phyloP scores from a whole-genome alignment of 2,797 vertebrate genomes.

The Anguilla megastoma region DNA sequence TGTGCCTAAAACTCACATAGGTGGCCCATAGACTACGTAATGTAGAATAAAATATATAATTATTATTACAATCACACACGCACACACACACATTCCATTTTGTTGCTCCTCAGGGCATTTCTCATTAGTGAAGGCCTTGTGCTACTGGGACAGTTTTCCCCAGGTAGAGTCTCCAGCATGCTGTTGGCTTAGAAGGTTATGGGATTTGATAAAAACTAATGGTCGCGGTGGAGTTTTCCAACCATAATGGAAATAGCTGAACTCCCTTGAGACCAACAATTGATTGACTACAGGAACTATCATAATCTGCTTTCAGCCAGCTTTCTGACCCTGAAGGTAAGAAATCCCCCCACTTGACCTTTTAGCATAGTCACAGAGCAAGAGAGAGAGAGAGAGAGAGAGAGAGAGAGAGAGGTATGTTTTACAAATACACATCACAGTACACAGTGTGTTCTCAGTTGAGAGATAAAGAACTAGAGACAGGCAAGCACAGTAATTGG shows the following conservation, averaged over 20 bases:
- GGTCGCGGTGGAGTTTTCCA: slow-evolving; percentile 48
- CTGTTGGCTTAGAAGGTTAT: slow-evolving; percentile 57
- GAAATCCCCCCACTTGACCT: slow-evolving; percentile 54
- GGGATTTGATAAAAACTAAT: slow-evolving; percentile 58
- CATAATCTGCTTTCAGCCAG: slow-evolving; percentile 65
- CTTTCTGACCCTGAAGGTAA: slow-evolving; percentile 55
- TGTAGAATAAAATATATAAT: not conserved
- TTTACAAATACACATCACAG: not conserved
- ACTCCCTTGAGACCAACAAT: slow-evolving; percentile 64
- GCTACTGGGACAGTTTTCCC: not conserved
- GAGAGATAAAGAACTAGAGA: not conserved
- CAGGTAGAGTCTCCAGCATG: not conserved
- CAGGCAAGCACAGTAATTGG: not conserved
- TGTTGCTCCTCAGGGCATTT: not conserved
- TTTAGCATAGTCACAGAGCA: not conserved
- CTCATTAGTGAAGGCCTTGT: not conserved
- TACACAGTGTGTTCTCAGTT: not conserved
- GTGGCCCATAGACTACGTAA: not conserved
- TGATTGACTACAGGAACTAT: slow-evolving; percentile 65
- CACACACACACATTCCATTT: not conserved
- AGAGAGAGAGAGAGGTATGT: not conserved
- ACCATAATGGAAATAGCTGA: slow-evolving; percentile 67
- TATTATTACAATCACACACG: not conserved
- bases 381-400: not conserved
- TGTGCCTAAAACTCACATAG: not conserved